Conservation (phyloP, 1,140 invertebrate genomes). For the Lasioglossum baleicum region DNA sequence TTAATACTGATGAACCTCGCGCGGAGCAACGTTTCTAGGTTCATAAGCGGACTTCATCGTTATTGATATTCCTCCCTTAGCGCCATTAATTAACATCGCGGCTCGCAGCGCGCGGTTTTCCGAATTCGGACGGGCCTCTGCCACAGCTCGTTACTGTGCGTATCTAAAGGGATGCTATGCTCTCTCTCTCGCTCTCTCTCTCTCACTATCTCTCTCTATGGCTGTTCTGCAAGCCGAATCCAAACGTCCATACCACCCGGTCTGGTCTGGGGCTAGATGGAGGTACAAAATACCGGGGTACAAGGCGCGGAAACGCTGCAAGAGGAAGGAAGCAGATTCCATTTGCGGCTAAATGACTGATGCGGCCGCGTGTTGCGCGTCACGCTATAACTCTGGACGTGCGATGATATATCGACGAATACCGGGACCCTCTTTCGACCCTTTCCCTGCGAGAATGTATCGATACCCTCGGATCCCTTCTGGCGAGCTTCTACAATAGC, state of each 20-base stretch:
- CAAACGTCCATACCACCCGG: slow-evolving; percentile 32
- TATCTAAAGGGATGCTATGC: too few relatives aligned
- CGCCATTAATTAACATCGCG: slow-evolving; percentile 43
- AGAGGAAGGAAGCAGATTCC: slow-evolving; percentile 70
- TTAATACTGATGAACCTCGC: slow-evolving; percentile 32
- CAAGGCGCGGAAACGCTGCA: slow-evolving; percentile 62
- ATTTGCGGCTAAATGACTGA: slow-evolving; percentile 77
- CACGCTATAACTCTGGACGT: slow-evolving; percentile 75
- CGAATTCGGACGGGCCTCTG: slow-evolving; percentile 30
- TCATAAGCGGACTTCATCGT: slow-evolving; percentile 29
- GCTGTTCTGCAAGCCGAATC: slow-evolving; percentile 8
- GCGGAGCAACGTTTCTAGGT: slow-evolving; percentile 28
- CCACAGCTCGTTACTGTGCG: slow-evolving; percentile 26
- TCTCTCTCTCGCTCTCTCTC: too few relatives aligned
- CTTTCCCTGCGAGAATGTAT: too few relatives aligned
- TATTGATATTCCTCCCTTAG: slow-evolving; percentile 44
- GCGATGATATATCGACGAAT: slow-evolving; percentile 72
- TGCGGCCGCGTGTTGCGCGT: slow-evolving; percentile 67
- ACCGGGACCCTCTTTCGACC: slow-evolving; percentile 2
- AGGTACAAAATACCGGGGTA: slow-evolving; percentile 57
- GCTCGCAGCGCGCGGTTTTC: slow-evolving; percentile 20
- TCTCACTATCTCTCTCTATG: background rate
- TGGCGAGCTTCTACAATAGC: too few relatives aligned
- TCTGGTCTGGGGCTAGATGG: background rate
- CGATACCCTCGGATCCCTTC: too few relatives aligned